Base-by-base conservation (phyloP, 2,797 vertebrate species). In the Pterois miles region DNA sequence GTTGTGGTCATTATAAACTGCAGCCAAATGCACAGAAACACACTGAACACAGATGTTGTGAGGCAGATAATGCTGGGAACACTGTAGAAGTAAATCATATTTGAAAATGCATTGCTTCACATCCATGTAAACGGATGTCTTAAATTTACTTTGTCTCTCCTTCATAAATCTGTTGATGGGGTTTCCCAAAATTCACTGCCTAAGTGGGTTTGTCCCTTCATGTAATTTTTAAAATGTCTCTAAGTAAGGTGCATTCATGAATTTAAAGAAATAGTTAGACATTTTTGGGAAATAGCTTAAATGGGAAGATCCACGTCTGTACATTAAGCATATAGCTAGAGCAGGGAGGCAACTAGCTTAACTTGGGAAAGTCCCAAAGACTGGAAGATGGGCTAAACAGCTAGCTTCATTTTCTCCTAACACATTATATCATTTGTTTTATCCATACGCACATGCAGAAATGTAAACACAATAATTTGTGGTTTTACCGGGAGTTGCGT, bases 1-100 rank as follows among this genome's bases (percentile, higher is more conserved):
- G 3, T 0, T 75, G 69, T 81, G 80, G 89, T 84, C 85, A 65
- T 82, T 76, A 70, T 53, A 77, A 80, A 83, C 66, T 66, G 23
- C 48, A 68, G 67, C 13, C 23, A 63, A 71, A 84, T 74, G 81
- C 54, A 81, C 46, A 76, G 8, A 84, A 63, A 71, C 80, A 83
- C 71, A 86, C 83, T 64, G 78, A 84, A 88, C 71, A 79, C 84
- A 91, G 82, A 90, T 84, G 84, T 48, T 64, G 71, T 53, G 63
- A 67, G 29, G 62, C 56, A 76, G 64, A 83, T 77, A 58, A 75
- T 46, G 56, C 73, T 79, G 77, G 70, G 36, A 87, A 88, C 71
- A 82, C 76, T 63, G 40, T 59, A 64, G 29, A 71, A 66, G 65
- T 69, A 63, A 80, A 81, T 86, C 71, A 74, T 66, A 71, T 74